Percentiles rank a stretch among this genome's conserved stretches.
These are phyloP conservation scores for Peromyscus eremicus DNA, from an alignment of 2,797 vertebrate genomes.

Conservation along the genomic window DNA sequence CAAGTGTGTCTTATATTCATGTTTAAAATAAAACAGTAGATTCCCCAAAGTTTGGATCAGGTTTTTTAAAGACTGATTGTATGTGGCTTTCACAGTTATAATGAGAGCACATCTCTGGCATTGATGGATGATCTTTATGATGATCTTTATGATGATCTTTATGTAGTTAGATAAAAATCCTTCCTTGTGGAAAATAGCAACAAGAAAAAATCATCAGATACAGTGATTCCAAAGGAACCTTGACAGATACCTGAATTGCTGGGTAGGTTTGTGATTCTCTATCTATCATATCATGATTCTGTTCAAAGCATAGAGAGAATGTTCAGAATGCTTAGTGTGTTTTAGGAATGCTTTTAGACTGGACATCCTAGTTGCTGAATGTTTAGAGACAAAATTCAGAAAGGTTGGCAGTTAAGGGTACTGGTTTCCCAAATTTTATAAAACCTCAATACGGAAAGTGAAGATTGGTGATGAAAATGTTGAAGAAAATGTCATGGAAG, in stretches of 20 bases:
- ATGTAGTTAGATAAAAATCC: background rate
- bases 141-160: too few relatives aligned
- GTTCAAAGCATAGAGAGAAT: background rate
- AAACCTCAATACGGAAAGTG: background rate
- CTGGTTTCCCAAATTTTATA: background rate
- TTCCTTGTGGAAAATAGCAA: background rate
- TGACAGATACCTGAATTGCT: background rate
- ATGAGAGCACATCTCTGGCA: background rate
- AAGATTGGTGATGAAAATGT: background rate
- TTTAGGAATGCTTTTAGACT: background rate
- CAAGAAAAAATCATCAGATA: background rate
- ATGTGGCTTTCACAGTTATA: background rate
- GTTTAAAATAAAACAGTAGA: background rate
- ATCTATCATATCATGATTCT: background rate
- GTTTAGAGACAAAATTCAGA: background rate
- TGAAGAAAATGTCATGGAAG: background rate
- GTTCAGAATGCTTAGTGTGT: background rate
- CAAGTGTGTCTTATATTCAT: background rate
- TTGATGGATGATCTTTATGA: background rate
- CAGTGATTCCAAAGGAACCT: background rate
- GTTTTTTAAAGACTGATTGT: background rate
- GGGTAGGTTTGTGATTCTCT: background rate
- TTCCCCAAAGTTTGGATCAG: background rate
- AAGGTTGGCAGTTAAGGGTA: background rate
- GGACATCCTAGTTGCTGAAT: background rate